phyloP scores from a whole-genome alignment of 2,113 vertebrate species.

The Menura novaehollandiae region DNA sequence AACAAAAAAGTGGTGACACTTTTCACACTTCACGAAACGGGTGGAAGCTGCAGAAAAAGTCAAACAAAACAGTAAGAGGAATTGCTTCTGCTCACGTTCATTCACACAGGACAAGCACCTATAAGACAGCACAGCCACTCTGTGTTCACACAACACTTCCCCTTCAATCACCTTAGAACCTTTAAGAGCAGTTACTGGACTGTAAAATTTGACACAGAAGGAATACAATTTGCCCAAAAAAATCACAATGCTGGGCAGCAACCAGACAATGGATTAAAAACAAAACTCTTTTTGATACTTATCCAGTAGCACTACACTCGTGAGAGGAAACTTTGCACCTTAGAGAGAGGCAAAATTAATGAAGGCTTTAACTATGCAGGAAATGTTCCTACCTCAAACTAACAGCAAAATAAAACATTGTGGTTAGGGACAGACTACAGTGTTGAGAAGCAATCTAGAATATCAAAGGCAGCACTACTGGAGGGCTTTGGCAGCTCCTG shows the following conservation, averaged over 20 bases:
- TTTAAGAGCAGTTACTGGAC: background rate
- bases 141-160: background rate
- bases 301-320: background rate
- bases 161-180: background rate
- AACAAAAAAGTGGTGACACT: conserved; percentile 99
- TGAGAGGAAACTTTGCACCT: background rate
- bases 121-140: background rate
- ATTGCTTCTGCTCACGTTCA: background rate
- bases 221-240: background rate
- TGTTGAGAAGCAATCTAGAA: background rate
- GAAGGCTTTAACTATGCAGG: background rate
- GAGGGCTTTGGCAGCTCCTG: background rate
- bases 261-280: background rate
- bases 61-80: background rate
- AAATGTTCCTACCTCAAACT: background rate
- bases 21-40: conserved; percentile 97
- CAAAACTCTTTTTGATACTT: background rate
- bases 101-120: background rate
- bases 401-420: background rate
- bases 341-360: background rate
- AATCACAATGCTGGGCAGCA: background rate
- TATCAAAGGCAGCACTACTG: background rate
- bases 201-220: background rate
- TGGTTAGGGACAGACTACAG: background rate
- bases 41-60: conserved; percentile 83